phyloP scores from a whole-genome alignment of 2,797 vertebrate genomes.

The Linurgus olivaceus region DNA sequence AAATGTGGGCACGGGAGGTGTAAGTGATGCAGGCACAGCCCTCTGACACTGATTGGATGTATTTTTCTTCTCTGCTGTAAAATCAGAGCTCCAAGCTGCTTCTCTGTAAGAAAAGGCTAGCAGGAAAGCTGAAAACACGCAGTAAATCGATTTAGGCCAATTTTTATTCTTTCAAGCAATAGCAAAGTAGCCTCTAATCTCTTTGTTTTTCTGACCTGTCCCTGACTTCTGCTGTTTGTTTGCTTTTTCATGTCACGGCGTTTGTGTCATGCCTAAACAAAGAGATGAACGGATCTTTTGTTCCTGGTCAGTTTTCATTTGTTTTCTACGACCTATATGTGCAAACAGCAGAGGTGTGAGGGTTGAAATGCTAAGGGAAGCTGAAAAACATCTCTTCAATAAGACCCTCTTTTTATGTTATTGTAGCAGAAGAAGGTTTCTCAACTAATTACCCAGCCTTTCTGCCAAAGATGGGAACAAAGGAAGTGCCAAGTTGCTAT shows the following conservation, averaged over 20 bases:
- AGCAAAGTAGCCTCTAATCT: neutral
- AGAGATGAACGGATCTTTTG: neutral
- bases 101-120: neutral
- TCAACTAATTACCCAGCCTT: neutral
- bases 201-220: slow-evolving; percentile 19
- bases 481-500: neutral
- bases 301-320: neutral
- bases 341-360: neutral
- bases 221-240: slow-evolving; percentile 24
- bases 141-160: neutral
- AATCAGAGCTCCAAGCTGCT: neutral
- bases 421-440: neutral
- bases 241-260: neutral
- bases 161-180: slow-evolving; percentile 11
- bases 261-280: neutral
- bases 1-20: neutral
- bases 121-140: neutral
- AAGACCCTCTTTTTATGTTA: neutral
- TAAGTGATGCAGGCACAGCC: neutral
- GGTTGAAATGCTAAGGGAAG: neutral
- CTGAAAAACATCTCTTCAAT: neutral
- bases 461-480: neutral
- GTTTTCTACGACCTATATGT: neutral
- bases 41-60: neutral
- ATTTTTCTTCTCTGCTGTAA: neutral